Evolutionary conservation across 2,888 invertebrate species (phyloP).

Genomic region (Papilio gigon): DNA sequence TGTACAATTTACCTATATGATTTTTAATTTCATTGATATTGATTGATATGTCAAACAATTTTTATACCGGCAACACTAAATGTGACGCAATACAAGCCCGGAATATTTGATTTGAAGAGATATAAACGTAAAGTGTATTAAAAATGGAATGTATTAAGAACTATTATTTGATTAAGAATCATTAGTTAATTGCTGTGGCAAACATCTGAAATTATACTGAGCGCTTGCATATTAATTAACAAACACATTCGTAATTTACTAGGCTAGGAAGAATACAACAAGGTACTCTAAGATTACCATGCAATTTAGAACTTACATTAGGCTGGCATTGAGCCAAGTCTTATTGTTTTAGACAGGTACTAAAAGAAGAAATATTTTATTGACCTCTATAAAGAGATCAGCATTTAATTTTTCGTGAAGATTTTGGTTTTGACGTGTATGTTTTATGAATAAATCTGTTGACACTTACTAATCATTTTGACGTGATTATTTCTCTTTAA

Average conservation of each 20-base stretch:
- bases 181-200: too few species aligned
- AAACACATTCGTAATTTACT: too few species aligned
- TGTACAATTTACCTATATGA: background rate
- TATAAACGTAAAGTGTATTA: background rate
- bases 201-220: too few species aligned
- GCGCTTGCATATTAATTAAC: too few species aligned
- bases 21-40: background rate
- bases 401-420: background rate
- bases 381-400: too few species aligned
- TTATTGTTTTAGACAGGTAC: too few species aligned
- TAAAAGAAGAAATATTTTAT: too few species aligned
- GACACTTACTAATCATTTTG: constrained; percentile 10
- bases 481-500: background rate
- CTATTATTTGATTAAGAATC: too few species aligned
- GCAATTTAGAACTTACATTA: too few species aligned
- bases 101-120: background rate
- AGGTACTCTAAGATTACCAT: too few species aligned
- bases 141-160: background rate
- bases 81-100: background rate
- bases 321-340: background rate
- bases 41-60: background rate
- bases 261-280: too few species aligned
- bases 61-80: background rate
- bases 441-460: constrained; percentile 6
- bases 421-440: background rate